Evolutionary conservation across 2,113 vertebrate genomes (phyloP), one percentile per base, ranked within the genome.

Genomic region (Bagarius yarrelli): DNA sequence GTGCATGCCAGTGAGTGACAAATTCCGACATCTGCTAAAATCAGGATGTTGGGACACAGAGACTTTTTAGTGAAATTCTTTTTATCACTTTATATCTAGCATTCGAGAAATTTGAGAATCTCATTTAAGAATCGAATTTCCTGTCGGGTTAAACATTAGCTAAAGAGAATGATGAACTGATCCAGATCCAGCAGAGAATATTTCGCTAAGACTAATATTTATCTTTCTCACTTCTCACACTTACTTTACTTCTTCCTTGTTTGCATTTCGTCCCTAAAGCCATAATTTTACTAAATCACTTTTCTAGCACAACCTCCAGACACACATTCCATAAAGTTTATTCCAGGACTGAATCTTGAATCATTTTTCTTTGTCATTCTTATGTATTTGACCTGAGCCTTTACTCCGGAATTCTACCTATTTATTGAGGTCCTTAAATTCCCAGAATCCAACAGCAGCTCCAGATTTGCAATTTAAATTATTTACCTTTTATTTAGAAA

Each of bases 91-190:
- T 0, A 71, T 50, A 71, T 71, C 44, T 71, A 44, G 15, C 25
- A 52, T 18, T n/a, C 44, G 40, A 12, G 1, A 27, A 71, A 47
- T 40, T 40, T 40, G 36, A 40, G 36, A 40, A 40, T 40, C 36
- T 40, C 36, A 40, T 40, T 40, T 40, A 40, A 40, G 36, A 40
- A 67, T 67, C 34, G 11, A 47, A 79, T 76, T 80, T 70, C 72
- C 73, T 66, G 47, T 66, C 66, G n/a, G 55, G 71, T 15, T 14
- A 18, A 67, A 83, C 78, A 81, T 82, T 69, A 81, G 76, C 72
- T 87, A 66, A 79, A 61, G 50, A 63, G 67, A 50, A 69, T 55
- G 67, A 72, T 83, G 75, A 69, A 53, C 69, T 74, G 81, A 60
- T 53, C 47, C 32, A 53, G 56, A 72, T 78, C 81, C 81, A 83